Evolutionary conservation across 2,888 invertebrate genomes (phyloP).

Genomic region (Chydorus sphaericus): DNA sequence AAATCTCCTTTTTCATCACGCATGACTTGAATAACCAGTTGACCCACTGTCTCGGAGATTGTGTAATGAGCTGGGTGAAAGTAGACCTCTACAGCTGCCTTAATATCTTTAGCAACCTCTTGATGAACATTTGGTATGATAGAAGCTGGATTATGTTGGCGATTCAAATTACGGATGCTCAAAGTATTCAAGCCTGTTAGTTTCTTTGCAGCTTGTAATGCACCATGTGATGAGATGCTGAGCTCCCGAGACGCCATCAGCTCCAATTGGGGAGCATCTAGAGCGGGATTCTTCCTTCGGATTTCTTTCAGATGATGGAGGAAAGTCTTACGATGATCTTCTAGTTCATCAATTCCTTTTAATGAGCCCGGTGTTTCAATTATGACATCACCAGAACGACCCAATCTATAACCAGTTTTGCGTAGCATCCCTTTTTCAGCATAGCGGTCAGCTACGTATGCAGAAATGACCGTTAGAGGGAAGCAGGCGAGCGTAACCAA

Average conservation of each 20-base stretch:
- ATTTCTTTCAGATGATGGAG: conserved; percentile 78
- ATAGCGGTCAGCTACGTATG: conserved; percentile 94
- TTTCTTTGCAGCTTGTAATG: no score
- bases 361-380: no score
- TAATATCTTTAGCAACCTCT: no score
- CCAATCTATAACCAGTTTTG: no score
- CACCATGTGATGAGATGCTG: no score
- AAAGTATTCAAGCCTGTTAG: no score
- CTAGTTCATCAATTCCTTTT: conserved; percentile 51
- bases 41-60: conserved; percentile 95
- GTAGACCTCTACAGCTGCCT: conserved; percentile 55
- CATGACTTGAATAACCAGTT: conserved; percentile 76
- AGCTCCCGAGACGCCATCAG: conserved; percentile 84
- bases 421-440: no score
- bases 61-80: conserved; percentile 97
- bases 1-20: conserved; percentile 70
- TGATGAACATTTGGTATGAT: no score
- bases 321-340: conserved; percentile 84
- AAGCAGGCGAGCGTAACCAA: conserved; percentile 89
- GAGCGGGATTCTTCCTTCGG: conserved; percentile 76
- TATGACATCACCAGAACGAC: no score
- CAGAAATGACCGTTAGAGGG: conserved; percentile 87
- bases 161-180: no score
- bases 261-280: conserved; percentile 78
- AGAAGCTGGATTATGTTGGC: no score